Evolutionary conservation across 2,888 invertebrate species (phyloP).

Genomic region (Ethmia dodecea): DNA sequence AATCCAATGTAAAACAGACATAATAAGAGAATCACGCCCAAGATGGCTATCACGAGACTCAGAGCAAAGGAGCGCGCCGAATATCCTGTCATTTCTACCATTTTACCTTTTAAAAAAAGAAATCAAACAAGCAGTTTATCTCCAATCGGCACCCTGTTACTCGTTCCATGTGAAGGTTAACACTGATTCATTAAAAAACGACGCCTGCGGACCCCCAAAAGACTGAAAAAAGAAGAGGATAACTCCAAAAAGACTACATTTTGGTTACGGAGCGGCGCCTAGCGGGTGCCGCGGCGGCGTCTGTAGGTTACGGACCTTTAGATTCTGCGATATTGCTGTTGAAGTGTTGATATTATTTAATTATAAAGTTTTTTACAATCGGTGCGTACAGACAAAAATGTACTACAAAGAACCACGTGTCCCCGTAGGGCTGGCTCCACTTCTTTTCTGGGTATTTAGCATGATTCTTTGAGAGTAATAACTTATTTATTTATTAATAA

Average conservation of each 20-base stretch:
- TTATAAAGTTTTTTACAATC: too few species aligned
- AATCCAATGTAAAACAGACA: too few species aligned
- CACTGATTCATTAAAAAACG: constrained; percentile 75
- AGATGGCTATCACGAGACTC: constrained; percentile 51
- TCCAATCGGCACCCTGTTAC: constrained; percentile 75
- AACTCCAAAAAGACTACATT: constrained; percentile 54
- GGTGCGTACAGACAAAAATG: too few species aligned
- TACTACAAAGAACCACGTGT: too few species aligned
- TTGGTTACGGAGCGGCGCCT: constrained; percentile 73
- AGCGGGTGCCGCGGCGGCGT: constrained; percentile 63
- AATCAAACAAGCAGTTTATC: constrained; percentile 57
- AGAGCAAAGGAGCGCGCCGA: constrained; percentile 45
- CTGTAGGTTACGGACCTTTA: constrained; percentile 57
- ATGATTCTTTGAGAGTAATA: too few species aligned
- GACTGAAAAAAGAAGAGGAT: constrained; percentile 56
- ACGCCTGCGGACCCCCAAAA: constrained; percentile 71
- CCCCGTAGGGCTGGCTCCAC: too few species aligned
- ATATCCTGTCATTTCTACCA: constrained; percentile 65
- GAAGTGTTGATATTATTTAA: too few species aligned
- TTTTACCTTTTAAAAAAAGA: constrained; percentile 26
- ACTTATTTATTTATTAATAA: too few species aligned
- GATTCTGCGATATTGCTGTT: constrained; percentile 1
- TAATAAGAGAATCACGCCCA: constrained; percentile 33
- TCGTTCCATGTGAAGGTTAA: constrained; percentile 73
- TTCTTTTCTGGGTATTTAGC: too few species aligned